Evolutionary conservation across 1,140 invertebrate genomes (phyloP).

Genomic region (Cherax destructor): DNA sequence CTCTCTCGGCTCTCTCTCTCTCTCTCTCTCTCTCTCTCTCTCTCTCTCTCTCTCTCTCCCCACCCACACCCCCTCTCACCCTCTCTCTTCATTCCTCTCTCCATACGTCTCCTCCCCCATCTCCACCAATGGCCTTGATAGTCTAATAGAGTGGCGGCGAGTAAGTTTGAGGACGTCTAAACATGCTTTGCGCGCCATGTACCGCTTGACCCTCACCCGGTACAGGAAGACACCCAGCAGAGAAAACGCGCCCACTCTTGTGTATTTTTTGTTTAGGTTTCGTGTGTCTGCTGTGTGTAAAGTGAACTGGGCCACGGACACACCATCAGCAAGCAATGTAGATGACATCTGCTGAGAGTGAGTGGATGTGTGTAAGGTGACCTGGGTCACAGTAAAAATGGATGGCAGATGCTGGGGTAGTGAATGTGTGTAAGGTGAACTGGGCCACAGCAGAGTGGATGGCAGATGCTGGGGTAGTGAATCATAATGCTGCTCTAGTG

Average conservation of each 20-base stretch:
- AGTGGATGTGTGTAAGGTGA: neutral
- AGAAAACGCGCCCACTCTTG: too few relatives aligned
- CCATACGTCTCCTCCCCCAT: neutral
- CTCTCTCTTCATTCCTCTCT: neutral
- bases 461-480: too few relatives aligned
- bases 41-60: too few relatives aligned
- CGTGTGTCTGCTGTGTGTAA: neutral
- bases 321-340: too few relatives aligned
- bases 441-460: too few relatives aligned
- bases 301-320: neutral
- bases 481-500: neutral
- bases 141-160: neutral
- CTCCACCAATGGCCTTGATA: neutral
- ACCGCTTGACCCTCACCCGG: neutral
- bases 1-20: neutral
- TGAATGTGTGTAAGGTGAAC: too few relatives aligned
- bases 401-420: neutral
- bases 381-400: neutral
- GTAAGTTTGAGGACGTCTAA: neutral
- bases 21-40: neutral
- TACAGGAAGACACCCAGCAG: too few relatives aligned
- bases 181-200: neutral
- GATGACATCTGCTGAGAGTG: too few relatives aligned
- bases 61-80: neutral
- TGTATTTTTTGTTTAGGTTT: neutral